phyloP scores from a whole-genome alignment of 2,888 invertebrate genomes.

The Masnerella sp. region DNA sequence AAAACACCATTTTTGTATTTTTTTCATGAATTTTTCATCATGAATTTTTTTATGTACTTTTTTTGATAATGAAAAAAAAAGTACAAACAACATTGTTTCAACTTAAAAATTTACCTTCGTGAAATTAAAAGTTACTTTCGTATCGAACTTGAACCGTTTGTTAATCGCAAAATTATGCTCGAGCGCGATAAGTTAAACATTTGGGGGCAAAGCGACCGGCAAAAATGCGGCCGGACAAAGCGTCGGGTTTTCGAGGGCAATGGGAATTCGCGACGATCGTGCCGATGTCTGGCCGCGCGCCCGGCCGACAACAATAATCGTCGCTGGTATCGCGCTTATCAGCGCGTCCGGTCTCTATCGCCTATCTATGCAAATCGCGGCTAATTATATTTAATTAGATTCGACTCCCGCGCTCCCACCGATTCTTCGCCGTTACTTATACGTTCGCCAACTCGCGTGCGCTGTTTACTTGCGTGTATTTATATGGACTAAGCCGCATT shows the following conservation, averaged over 20 bases:
- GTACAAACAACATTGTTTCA: too few relatives aligned
- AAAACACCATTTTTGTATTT: too few relatives aligned
- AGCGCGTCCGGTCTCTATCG: slow-evolving; percentile 77
- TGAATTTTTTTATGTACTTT: too few relatives aligned
- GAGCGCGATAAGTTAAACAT: not conserved
- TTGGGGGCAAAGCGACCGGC: not conserved
- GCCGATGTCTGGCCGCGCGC: slow-evolving; percentile 69
- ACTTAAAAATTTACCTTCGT: too few relatives aligned
- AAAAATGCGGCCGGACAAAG: slow-evolving; percentile 32
- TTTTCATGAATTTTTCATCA: too few relatives aligned
- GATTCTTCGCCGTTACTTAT: slow-evolving; percentile 67
- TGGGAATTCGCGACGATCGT: slow-evolving; percentile 70
- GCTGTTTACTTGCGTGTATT: slow-evolving; percentile 50
- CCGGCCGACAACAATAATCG: slow-evolving; percentile 75
- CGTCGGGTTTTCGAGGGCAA: slow-evolving; percentile 43
- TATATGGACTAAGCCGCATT: slow-evolving; percentile 45
- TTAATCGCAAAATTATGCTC: too few relatives aligned
- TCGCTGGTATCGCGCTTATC: slow-evolving; percentile 76
- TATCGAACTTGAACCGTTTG: too few relatives aligned
- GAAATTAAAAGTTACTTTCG: too few relatives aligned
- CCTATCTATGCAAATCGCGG: slow-evolving; percentile 77
- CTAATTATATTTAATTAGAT: slow-evolving; percentile 79
- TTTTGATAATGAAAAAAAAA: too few relatives aligned
- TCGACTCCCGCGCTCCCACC: slow-evolving; percentile 75
- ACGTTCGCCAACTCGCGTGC: slow-evolving; percentile 54